These are phyloP conservation scores for Montifringilla adamsi DNA, from an alignment of 2,113 vertebrate genomes.

Conservation along the genomic window DNA sequence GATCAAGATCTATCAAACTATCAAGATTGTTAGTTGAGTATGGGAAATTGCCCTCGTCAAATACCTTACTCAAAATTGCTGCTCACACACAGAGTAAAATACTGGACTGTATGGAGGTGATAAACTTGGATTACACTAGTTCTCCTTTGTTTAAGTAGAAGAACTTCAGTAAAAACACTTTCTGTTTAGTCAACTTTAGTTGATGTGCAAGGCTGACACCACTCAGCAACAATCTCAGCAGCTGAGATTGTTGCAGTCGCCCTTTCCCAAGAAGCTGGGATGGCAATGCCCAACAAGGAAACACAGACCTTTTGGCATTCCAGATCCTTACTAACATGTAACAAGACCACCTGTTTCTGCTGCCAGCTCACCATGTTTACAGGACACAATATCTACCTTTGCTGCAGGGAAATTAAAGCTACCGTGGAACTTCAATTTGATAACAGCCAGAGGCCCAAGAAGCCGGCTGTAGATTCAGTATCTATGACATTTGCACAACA, in stretches of 20 bases:
- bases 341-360: background rate
- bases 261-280: background rate
- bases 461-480: background rate
- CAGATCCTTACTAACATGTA: background rate
- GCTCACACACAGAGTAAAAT: background rate
- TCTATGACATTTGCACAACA: background rate
- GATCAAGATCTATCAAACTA: background rate
- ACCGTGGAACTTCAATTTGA: background rate
- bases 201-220: fast-evolving
- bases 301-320: background rate
- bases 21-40: background rate
- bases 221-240: background rate
- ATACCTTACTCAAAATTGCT: background rate
- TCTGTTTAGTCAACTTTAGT: background rate
- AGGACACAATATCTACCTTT: background rate
- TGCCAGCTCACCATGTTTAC: background rate
- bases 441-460: background rate
- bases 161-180: background rate
- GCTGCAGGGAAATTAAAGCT: background rate
- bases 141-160: background rate
- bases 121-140: background rate
- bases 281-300: background rate
- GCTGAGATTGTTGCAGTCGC: background rate
- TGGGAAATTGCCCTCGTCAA: background rate
- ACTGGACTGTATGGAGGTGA: background rate